These are phyloP conservation scores for Drosophila ezoana DNA, from an alignment of 2,888 invertebrate genomes.

Conservation along the genomic window DNA sequence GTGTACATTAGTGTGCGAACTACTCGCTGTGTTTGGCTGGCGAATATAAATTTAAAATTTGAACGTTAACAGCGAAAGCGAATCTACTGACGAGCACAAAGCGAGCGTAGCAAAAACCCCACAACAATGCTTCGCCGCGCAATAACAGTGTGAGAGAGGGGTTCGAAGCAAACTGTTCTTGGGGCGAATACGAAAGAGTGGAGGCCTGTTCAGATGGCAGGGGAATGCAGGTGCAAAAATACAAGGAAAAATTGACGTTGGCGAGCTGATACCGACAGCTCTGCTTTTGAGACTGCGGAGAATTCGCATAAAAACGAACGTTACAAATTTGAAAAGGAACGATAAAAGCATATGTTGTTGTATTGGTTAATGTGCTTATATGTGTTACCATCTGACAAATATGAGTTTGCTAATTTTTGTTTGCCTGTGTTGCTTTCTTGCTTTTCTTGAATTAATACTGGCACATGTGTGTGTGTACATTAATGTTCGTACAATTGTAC, in stretches of 20 bases:
- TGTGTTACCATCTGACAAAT: slow-evolving; percentile 66
- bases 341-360: slow-evolving; percentile 28
- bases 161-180: slow-evolving; percentile 32
- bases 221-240: slow-evolving; percentile 56
- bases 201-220: slow-evolving; percentile 4
- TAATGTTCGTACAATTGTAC: slow-evolving; percentile 69
- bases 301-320: slow-evolving; percentile 59
- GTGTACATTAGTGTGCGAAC: slow-evolving; percentile 1
- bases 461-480: slow-evolving; percentile 1
- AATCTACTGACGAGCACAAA: slow-evolving; percentile 39
- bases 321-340: slow-evolving; percentile 63
- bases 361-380: slow-evolving; percentile 16
- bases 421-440: slow-evolving; percentile 16
- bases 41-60: slow-evolving; percentile 61
- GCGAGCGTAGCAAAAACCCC: slow-evolving; percentile 30
- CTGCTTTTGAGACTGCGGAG: slow-evolving; percentile 64
- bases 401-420: slow-evolving; percentile 17
- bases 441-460: slow-evolving; percentile 46
- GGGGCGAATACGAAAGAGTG: slow-evolving; percentile 23
- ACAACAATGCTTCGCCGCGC: slow-evolving; percentile 14
- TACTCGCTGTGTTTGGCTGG: slow-evolving; percentile 17
- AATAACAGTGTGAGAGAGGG: slow-evolving; percentile 13
- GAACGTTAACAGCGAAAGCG: slow-evolving; percentile 58
- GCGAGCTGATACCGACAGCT: slow-evolving; percentile 29
- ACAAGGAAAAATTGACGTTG: slow-evolving; percentile 61